Evolutionary conservation across 1,140 invertebrate species (phyloP), one percentile per base, ranked within the genome.

Genomic region (Helicoverpa zea): DNA sequence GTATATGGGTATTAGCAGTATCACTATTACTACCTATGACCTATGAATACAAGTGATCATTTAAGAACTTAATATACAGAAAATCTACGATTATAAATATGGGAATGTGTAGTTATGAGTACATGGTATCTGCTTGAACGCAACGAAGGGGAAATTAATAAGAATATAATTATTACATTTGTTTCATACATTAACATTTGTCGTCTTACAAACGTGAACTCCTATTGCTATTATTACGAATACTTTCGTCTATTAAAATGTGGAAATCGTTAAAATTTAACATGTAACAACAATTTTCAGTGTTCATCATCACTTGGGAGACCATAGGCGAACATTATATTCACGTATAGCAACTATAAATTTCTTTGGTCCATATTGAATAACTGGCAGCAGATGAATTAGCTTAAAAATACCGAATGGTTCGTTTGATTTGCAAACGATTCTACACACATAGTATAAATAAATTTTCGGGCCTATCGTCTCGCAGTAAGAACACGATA

Each of bases 261-360:
- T 87, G 84, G 84, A 86, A 86, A 87, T 82, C 83, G 85, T 89
- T 91, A 90, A 88, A 90, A 90, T 91, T 88, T 90, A 84, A 92
- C 88, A 93, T 87, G 88, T 89, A 92, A 91, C 88, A 92, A 92
- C 82, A 85, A 84, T 80, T 83, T 85, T 80, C 80, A 80, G 79
- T 80, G 68, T 83, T 81, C 58, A 58, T 73, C 16, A 47, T 72
- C 73, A 70, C 64, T 79, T 47, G 81, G 72, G 82, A 84, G 79
- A 80, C 79, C 81, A 81, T 64, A 84, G 81, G 78, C 76, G 18
- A 59, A 79, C 14, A 54, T 63, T 78, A 63, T 78, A 63, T 75
- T 51, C 47, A 18, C 30, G 5, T 49, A 82, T 18, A 73, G 56
- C 66, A 63, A 61, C 66, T 64, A 64, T 73, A 81, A 83, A 79